A percentile compares a stretch with the other conserved stretches of the same genome.
Evolutionary conservation across 2,797 vertebrate species (phyloP).

Genomic region (Neopelma chrysocephalum): DNA sequence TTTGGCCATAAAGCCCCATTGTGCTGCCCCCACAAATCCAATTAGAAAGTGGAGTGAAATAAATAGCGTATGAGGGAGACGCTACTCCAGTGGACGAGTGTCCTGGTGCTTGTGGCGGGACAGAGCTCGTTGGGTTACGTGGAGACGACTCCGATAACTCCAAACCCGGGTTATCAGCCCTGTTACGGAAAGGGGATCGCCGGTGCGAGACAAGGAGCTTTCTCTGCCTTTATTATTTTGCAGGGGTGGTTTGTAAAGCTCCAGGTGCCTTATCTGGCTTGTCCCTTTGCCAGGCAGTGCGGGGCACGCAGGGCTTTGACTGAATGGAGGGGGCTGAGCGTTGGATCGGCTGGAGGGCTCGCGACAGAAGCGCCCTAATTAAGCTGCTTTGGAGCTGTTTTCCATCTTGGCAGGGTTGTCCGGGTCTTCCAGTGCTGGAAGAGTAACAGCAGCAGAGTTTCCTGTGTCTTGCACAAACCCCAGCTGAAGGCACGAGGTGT

Average conservation of each 20-base stretch:
- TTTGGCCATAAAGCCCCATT: conserved; percentile 89
- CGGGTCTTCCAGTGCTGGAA: neutral
- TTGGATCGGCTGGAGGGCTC: neutral
- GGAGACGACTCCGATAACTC: neutral
- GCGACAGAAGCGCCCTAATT: neutral
- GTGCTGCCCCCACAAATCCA: conserved; percentile 83
- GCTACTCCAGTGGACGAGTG: neutral
- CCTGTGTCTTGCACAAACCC: neutral
- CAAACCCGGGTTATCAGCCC: neutral
- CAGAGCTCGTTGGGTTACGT: neutral
- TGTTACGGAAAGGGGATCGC: neutral
- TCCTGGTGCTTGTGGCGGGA: neutral
- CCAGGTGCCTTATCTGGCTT: conserved; percentile 35
- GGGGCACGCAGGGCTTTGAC: neutral
- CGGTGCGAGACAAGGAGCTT: neutral
- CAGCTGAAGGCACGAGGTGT: neutral
- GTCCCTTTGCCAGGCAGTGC: conserved; percentile 19
- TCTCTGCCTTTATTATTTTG: conserved; percentile 25
- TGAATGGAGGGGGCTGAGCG: neutral
- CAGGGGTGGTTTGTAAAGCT: neutral
- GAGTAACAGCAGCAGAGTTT: neutral
- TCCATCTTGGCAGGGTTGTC: neutral
- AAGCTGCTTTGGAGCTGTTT: neutral
- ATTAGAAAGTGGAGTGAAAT: conserved; percentile 84
- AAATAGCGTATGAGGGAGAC: conserved; percentile 38